Conservation (phyloP, 2,888 invertebrate species). For the Oxystoma pomonae region DNA sequence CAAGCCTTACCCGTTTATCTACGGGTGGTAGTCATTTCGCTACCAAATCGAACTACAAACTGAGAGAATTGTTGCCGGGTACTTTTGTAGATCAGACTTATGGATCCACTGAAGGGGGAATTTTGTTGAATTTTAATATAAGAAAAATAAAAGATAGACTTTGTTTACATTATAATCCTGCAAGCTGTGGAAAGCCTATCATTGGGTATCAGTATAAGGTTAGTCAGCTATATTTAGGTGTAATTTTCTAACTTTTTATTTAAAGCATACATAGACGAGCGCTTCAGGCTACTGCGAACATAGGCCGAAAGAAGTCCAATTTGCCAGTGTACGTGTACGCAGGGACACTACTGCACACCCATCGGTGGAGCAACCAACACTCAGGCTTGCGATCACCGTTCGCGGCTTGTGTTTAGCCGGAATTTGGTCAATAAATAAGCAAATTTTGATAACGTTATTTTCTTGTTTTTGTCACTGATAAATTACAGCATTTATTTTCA, state of each 20-base stretch:
- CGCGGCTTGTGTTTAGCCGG: too few relatives aligned
- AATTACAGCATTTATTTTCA: too few relatives aligned
- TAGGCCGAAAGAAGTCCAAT: too few relatives aligned
- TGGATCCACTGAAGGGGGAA: slow-evolving; percentile 43
- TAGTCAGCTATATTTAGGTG: slow-evolving; percentile 2
- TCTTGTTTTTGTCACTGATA: too few relatives aligned
- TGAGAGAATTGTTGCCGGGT: slow-evolving; percentile 42
- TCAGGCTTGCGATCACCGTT: too few relatives aligned
- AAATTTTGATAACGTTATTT: too few relatives aligned
- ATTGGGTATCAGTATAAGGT: slow-evolving; percentile 39
- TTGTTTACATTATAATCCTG: slow-evolving; percentile 33
- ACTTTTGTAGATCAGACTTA: slow-evolving; percentile 37
- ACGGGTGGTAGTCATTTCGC: slow-evolving; percentile 39
- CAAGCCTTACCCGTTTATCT: slow-evolving; percentile 31
- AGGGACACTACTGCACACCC: too few relatives aligned
- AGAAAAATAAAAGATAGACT: slow-evolving; percentile 33
- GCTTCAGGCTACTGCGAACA: too few relatives aligned
- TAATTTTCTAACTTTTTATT: background rate
- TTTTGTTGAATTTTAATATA: slow-evolving; percentile 32
- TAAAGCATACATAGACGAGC: too few relatives aligned
- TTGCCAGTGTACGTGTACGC: too few relatives aligned
- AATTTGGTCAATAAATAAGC: too few relatives aligned
- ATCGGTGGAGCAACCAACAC: too few relatives aligned
- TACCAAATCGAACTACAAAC: slow-evolving; percentile 26
- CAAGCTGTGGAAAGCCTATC: slow-evolving; percentile 34